Base-by-base conservation (phyloP, 2,888 invertebrate genomes). In the Eurois occulta region DNA sequence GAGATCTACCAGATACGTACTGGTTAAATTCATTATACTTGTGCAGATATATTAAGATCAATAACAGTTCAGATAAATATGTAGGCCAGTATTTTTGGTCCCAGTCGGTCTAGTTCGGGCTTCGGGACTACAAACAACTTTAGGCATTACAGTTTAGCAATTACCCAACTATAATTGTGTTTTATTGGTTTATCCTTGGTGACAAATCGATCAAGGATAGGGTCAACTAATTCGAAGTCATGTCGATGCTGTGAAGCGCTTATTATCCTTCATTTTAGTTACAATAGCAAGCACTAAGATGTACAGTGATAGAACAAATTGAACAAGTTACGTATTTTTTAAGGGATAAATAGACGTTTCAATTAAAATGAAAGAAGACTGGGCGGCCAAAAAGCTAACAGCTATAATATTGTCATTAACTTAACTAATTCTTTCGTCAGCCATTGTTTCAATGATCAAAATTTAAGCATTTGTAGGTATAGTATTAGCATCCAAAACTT, bases 31-130 rank as follows among this genome's bases (percentile, higher is more conserved):
- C 35, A 35, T 65, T 32, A 41, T 52, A 66, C 32, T 52, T 46
- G 38, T 46, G 38, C 58, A 32, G 32, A 72, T 43, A 64, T 78
- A n/a, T 60, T 60, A 16, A 77, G 82, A 83, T 85, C 83, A 74
- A 77, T 85, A 81, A 48, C 24, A 72, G 58, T 68, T 65, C 67
- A 65, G 18, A 62, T 35, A 60, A 41, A 65, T 75, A 81, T 77
- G 68, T 83, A 82, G 86, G 83, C 71, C 82, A 81, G 52, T 85
- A 77, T 64, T 73, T 72, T 46, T 81, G 46, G 64, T 73, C 73
- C 67, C 70, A 80, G 43, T 73, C 46, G 62, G 41, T 67, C 58
- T 77, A 70, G 69, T 72, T 66, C 35, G 43, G 21, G 24, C 21
- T 76, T 62, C 41, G 48, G 32, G 24, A 24, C 48, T 75, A 38